Evolutionary conservation across 1,140 invertebrate species (phyloP).

Genomic region (Tetramorium alpestre): DNA sequence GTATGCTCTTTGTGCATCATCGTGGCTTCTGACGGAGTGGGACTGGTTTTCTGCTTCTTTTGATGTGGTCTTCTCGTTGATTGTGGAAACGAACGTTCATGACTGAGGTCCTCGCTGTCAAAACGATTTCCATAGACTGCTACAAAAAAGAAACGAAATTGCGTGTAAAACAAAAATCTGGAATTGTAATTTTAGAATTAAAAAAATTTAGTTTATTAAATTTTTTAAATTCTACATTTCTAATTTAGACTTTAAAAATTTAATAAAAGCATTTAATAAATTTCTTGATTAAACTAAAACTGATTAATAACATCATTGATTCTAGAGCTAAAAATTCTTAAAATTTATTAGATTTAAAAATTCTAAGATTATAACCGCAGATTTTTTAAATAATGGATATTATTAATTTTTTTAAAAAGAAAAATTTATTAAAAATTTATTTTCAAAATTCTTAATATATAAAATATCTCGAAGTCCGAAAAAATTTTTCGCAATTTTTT

Average conservation of each 20-base stretch:
- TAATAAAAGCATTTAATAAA: too few species aligned
- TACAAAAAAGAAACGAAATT: constrained; percentile 44
- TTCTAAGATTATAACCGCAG: background rate
- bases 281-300: background rate
- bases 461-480: background rate
- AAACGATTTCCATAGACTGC: constrained; percentile 80
- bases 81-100: constrained; percentile 80
- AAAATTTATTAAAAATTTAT: background rate
- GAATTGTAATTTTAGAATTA: background rate
- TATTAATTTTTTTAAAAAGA: background rate
- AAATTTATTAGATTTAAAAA: too few species aligned
- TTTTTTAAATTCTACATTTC: background rate
- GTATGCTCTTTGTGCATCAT: constrained; percentile 81
- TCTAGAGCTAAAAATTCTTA: too few species aligned
- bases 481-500: background rate
- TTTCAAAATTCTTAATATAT: background rate
- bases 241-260: too few species aligned
- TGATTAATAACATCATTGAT: too few species aligned
- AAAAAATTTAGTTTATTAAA: background rate
- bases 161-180: background rate
- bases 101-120: constrained; percentile 88
- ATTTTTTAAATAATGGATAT: background rate
- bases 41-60: constrained; percentile 78
- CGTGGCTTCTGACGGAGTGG: constrained; percentile 77
- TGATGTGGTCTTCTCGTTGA: constrained; percentile 80